Evolutionary conservation across 1,140 invertebrate species (phyloP).

Genomic region (Cyclina sinensis): DNA sequence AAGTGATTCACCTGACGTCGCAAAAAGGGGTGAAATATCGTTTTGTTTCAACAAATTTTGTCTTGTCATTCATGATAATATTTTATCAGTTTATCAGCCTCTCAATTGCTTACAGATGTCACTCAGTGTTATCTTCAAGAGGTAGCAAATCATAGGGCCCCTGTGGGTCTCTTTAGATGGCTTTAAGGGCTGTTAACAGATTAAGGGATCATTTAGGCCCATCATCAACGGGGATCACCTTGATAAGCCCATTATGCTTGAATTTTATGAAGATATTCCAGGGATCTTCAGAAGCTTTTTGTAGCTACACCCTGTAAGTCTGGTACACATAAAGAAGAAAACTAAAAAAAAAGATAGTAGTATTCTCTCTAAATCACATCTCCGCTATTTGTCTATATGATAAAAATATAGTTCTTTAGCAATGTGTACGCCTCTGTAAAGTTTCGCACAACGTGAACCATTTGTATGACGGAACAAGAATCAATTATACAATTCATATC

Average conservation of each 20-base stretch:
- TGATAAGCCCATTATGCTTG: conserved; percentile 52
- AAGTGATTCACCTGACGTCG: conserved; percentile 28
- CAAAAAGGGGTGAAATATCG: conserved; percentile 38
- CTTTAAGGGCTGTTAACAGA: conserved; percentile 64
- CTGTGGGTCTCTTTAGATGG: conserved; percentile 30
- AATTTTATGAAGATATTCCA: conserved; percentile 14
- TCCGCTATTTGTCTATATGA: no score
- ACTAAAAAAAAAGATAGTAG: no score
- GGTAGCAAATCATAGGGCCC: conserved; percentile 21
- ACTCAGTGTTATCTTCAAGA: conserved; percentile 8
- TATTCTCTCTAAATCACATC: no score
- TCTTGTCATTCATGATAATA: conserved; percentile 54
- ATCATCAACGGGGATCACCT: conserved; percentile 15
- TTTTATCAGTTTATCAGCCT: conserved; percentile 45
- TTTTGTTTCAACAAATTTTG: conserved; percentile 63
- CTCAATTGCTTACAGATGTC: conserved; percentile 64
- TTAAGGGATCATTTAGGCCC: conserved; percentile 59
- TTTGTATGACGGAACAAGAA: no score
- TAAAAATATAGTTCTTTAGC: no score
- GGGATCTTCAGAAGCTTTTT: neutral
- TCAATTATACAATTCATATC: no score
- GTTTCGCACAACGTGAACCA: no score
- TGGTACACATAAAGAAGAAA: no score
- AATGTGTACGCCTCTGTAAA: no score
- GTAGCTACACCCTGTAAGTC: neutral